These are phyloP conservation scores for Camponotus vicinus DNA, from an alignment of 1,140 invertebrate species.

Conservation along the genomic window DNA sequence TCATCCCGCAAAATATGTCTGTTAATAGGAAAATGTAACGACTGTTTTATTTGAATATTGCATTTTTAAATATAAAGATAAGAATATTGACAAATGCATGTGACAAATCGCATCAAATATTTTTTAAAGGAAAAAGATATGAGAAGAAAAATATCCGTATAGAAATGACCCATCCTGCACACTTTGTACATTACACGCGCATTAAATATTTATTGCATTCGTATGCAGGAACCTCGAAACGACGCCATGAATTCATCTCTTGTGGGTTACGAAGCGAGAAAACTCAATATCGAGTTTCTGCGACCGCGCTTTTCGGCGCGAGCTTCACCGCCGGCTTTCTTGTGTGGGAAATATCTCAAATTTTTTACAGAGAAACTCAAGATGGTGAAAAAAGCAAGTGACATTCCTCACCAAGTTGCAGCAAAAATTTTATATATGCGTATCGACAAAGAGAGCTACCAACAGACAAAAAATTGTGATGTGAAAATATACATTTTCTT, in stretches of 20 bases:
- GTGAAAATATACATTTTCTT: background rate
- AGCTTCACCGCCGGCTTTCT: background rate
- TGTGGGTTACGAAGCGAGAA: slow-evolving; percentile 45
- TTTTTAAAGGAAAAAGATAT: background rate
- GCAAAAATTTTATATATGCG: background rate
- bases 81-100: background rate
- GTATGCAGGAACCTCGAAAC: slow-evolving; percentile 21
- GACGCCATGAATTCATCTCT: slow-evolving; percentile 48
- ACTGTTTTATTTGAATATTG: background rate
- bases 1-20: background rate
- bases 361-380: slow-evolving; percentile 20
- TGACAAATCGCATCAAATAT: background rate
- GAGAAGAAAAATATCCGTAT: too few species aligned
- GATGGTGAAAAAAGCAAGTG: background rate
- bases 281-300: slow-evolving; percentile 50
- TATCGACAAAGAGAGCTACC: background rate
- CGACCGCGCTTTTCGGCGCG: background rate
- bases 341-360: background rate
- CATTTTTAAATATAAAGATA: too few species aligned
- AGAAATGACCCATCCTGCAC: background rate
- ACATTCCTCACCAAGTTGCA: slow-evolving; percentile 1
- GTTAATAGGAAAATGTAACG: background rate
- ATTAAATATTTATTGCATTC: slow-evolving; percentile 58
- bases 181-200: slow-evolving; percentile 8
- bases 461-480: slow-evolving; percentile 24